These are phyloP conservation scores for Drosophila pruinosa DNA, from an alignment of 1,140 invertebrate species.

Conservation along the genomic window DNA sequence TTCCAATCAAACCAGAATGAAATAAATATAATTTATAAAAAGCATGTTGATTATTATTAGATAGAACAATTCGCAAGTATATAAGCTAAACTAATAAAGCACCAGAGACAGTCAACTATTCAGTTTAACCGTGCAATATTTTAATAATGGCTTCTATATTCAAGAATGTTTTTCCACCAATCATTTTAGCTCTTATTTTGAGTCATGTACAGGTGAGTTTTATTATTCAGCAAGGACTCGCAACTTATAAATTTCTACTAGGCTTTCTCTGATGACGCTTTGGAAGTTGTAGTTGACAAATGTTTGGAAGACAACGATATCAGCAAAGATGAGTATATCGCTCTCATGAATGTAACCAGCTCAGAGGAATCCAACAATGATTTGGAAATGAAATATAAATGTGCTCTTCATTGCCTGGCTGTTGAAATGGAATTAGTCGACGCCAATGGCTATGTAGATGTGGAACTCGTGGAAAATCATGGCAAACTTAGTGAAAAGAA, in stretches of 20 bases:
- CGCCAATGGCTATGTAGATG: not conserved
- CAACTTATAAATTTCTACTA: not conserved
- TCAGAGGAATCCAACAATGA: not conserved
- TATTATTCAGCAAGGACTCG: not conserved
- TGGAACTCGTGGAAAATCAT: not conserved
- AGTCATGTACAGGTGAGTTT: constrained; percentile 7
- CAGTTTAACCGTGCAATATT: not conserved
- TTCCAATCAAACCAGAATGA: too few species aligned
- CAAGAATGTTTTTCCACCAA: not conserved
- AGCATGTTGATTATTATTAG: not conserved
- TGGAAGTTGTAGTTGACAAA: not conserved
- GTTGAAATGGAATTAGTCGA: not conserved
- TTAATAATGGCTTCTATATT: not conserved
- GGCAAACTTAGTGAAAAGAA: not conserved
- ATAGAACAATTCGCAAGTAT: not conserved
- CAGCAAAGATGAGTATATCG: not conserved
- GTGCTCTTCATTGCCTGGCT: constrained; percentile 11
- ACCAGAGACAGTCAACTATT: not conserved
- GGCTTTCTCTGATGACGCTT: not conserved
- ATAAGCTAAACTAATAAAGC: not conserved
- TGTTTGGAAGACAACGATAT: not conserved
- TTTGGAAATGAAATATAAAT: constrained; percentile 14
- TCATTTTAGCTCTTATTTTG: not conserved
- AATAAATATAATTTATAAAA: not conserved
- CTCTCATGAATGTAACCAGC: not conserved